Percentiles rank a stretch among this genome's conserved stretches.
phyloP scores from a whole-genome alignment of 2,797 vertebrate species.

The Erpetoichthys calabaricus region DNA sequence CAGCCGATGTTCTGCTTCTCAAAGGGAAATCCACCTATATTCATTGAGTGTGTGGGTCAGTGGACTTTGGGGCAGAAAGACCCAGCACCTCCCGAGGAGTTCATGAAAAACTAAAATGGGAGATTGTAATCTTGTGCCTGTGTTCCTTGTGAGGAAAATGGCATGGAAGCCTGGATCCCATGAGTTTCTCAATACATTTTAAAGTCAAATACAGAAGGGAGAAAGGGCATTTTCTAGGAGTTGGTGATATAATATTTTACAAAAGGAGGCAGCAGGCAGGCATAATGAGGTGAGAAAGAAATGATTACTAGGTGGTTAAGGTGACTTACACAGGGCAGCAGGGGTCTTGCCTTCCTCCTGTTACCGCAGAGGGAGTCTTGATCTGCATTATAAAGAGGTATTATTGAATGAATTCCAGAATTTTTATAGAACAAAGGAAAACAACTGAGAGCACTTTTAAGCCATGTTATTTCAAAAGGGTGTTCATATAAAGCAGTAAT shows the following conservation, averaged over 20 bases:
- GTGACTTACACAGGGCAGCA: conserved; percentile 1
- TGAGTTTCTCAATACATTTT: background rate
- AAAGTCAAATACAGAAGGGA: conserved; percentile 5
- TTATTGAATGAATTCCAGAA: background rate
- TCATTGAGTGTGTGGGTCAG: too few relatives aligned
- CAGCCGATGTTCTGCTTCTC: too few relatives aligned
- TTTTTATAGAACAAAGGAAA: too few relatives aligned
- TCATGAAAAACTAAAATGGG: background rate
- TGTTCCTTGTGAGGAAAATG: background rate
- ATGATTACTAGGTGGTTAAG: background rate
- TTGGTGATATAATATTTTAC: background rate
- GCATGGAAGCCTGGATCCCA: background rate
- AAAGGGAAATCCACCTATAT: too few relatives aligned
- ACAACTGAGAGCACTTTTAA: too few relatives aligned
- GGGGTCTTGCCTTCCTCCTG: conserved; percentile 1
- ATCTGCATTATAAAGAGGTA: conserved; percentile 2
- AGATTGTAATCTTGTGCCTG: background rate
- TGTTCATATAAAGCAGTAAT: too few relatives aligned
- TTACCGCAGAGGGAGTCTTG: background rate
- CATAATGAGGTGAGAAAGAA: conserved; percentile 8
- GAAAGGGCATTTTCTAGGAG: background rate
- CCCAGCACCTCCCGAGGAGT: background rate
- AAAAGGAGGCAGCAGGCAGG: background rate
- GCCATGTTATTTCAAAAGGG: too few relatives aligned
- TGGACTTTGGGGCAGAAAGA: too few relatives aligned